phyloP scores from a whole-genome alignment of 2,797 vertebrate species.

The Lithobates pipiens region DNA sequence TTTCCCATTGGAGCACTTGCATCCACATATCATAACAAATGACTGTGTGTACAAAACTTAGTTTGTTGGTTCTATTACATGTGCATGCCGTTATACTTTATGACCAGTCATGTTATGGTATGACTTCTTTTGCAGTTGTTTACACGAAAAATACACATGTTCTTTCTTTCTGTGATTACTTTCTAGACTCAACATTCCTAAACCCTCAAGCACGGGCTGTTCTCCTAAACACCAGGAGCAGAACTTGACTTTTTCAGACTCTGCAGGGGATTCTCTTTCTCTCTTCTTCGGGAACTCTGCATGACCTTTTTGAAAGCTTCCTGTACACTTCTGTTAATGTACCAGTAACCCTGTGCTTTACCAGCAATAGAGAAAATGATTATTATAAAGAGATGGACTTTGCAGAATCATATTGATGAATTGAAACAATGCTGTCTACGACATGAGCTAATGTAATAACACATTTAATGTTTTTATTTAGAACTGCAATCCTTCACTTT shows the following conservation, averaged over 20 bases:
- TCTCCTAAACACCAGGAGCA: conserved; percentile 35
- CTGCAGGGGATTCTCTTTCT: conserved; percentile 40
- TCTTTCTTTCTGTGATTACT: conserved; percentile 53
- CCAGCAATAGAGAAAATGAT: background rate
- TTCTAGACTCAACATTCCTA: conserved; percentile 57
- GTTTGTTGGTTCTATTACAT: background rate
- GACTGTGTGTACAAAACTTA: background rate
- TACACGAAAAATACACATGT: conserved; percentile 9
- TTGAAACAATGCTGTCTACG: background rate
- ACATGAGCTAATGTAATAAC: background rate
- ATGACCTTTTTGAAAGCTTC: conserved; percentile 26
- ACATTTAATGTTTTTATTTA: background rate
- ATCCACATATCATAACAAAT: background rate
- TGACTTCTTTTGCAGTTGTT: conserved; percentile 11
- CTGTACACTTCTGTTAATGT: background rate
- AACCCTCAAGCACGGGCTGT: conserved; percentile 46
- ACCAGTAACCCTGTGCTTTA: background rate
- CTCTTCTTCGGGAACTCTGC: conserved; percentile 34
- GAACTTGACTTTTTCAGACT: conserved; percentile 39
- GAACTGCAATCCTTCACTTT: background rate
- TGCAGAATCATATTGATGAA: background rate
- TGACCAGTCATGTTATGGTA: background rate
- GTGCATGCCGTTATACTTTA: background rate
- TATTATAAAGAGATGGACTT: background rate
- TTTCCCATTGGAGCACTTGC: background rate